Conservation (phyloP, 1,140 invertebrate species). For the Spodoptera litura region DNA sequence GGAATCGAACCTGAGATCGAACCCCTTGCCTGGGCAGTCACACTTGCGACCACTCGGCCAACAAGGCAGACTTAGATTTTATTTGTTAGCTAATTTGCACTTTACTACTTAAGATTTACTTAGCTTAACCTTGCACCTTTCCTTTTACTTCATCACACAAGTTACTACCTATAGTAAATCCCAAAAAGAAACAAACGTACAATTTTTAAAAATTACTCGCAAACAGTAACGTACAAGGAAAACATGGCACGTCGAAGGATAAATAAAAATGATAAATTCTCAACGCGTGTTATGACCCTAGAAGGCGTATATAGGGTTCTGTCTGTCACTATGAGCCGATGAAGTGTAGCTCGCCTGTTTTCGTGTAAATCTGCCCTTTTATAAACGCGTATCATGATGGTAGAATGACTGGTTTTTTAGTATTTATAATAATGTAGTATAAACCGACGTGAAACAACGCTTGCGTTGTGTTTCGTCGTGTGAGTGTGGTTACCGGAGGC, state of each 20-base stretch:
- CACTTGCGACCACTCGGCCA: too few species aligned
- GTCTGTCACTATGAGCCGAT: constrained; percentile 26
- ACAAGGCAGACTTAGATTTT: too few species aligned
- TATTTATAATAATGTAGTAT: too few species aligned
- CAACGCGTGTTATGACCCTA: constrained; percentile 24
- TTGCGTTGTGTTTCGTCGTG: too few species aligned
- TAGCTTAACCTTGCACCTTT: too few species aligned
- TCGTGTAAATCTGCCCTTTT: background rate
- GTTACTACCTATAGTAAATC: background rate
- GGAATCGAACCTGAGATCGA: too few species aligned
- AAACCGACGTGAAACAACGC: too few species aligned
- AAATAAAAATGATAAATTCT: constrained; percentile 41
- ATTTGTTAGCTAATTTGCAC: too few species aligned
- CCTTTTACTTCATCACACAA: background rate
- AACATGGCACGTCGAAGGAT: constrained; percentile 33
- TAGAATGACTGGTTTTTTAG: too few species aligned
- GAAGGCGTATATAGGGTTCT: constrained; percentile 19
- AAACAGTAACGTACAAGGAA: constrained; percentile 12
- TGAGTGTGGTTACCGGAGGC: too few species aligned
- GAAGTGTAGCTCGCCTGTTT: background rate
- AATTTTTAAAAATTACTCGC: constrained; percentile 18
- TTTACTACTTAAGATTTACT: too few species aligned
- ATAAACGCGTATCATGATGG: background rate
- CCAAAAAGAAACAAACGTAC: background rate
- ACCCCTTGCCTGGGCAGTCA: too few species aligned